phyloP scores from a whole-genome alignment of 2,888 invertebrate species.

The Agapostemon virescens region DNA sequence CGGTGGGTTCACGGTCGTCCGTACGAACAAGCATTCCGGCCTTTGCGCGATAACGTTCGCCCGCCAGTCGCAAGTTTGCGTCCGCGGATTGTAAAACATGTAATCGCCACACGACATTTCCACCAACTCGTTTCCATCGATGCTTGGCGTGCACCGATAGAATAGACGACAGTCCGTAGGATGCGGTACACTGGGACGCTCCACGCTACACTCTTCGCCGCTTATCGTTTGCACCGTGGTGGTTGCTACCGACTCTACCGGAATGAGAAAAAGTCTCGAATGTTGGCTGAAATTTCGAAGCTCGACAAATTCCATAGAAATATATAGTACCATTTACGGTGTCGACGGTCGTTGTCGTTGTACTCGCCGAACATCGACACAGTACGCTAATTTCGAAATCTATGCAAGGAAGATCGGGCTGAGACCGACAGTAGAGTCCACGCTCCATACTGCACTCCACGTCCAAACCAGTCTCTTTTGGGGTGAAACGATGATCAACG shows the following conservation, averaged over 20 bases:
- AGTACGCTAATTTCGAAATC: conserved; percentile 92
- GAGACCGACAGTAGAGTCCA: conserved; percentile 86
- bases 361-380: conserved; percentile 83
- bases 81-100: conserved; percentile 86
- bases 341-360: too few species aligned
- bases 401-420: conserved; percentile 82
- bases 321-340: not conserved
- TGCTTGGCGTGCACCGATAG: conserved; percentile 84
- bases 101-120: conserved; percentile 85
- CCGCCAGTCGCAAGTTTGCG: conserved; percentile 86
- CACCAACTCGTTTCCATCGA: conserved; percentile 80
- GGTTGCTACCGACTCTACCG: not conserved
- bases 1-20: conserved; percentile 35
- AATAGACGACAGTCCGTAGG: conserved; percentile 86
- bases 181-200: conserved; percentile 83
- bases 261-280: not conserved
- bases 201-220: conserved; percentile 75
- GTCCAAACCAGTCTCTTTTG: conserved; percentile 87
- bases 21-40: conserved; percentile 82
- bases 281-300: not conserved
- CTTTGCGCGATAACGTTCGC: conserved; percentile 82
- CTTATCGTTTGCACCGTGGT: not conserved
- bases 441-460: conserved; percentile 88
- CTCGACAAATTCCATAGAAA: not conserved
- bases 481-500: conserved; percentile 83